Evolutionary conservation across 2,113 vertebrate species (phyloP).

Genomic region (Mohoua ochrocephala): DNA sequence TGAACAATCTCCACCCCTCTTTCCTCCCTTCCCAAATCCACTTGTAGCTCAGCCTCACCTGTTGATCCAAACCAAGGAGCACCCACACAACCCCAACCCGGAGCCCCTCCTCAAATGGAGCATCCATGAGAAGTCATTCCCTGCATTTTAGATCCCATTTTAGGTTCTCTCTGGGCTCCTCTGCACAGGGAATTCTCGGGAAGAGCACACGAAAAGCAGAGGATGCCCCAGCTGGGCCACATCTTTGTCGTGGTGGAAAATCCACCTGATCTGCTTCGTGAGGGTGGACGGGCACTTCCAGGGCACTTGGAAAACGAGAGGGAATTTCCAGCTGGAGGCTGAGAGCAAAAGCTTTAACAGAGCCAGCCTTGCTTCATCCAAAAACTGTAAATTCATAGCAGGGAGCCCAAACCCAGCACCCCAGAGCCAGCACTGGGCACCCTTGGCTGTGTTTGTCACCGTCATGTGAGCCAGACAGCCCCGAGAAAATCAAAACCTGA

Average conservation of each 20-base stretch:
- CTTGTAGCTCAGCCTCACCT: background rate
- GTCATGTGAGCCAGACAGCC: too few relatives aligned
- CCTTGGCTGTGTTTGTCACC: background rate
- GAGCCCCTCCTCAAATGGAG: background rate
- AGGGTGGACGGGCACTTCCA: accelerated
- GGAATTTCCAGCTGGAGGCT: background rate
- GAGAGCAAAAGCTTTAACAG: background rate
- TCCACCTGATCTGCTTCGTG: accelerated
- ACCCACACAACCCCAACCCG: background rate
- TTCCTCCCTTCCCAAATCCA: background rate
- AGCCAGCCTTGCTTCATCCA: accelerated
- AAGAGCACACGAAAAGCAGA: accelerated
- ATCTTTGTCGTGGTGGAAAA: background rate
- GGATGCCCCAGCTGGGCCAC: background rate
- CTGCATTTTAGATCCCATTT: background rate
- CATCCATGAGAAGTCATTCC: background rate
- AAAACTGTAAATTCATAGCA: background rate
- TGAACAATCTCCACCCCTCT: constrained; percentile 61
- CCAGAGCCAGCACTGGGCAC: background rate
- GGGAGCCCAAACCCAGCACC: background rate
- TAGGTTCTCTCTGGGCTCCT: too few relatives aligned
- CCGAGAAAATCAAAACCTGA: background rate
- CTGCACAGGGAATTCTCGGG: background rate
- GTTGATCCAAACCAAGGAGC: background rate
- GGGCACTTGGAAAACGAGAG: background rate